phyloP scores from a whole-genome alignment of 2,113 vertebrate species.

The Coptodon rendalli region DNA sequence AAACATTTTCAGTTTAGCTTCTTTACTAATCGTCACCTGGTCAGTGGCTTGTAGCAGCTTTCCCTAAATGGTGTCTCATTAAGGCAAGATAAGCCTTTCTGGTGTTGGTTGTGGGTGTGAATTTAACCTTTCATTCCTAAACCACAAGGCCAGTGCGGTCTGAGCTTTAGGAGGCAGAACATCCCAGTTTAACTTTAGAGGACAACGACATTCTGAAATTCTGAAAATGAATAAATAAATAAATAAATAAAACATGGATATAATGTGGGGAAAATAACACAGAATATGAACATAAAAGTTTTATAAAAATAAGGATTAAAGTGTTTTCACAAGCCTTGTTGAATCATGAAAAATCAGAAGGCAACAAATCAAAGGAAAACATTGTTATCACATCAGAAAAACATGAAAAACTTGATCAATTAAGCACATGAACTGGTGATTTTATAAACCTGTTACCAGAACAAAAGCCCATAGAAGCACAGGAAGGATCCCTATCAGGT shows the following conservation, averaged over 20 bases:
- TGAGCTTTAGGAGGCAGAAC: neutral
- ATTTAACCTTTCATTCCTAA: neutral
- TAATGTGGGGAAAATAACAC: neutral
- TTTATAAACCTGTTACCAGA: neutral
- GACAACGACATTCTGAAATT: neutral
- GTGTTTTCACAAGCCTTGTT: neutral
- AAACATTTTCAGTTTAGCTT: neutral
- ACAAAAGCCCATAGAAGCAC: neutral
- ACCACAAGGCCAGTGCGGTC: constrained; percentile 6
- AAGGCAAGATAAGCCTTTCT: neutral
- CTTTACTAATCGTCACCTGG: neutral
- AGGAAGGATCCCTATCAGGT: neutral
- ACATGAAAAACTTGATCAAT: neutral
- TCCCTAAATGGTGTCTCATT: neutral
- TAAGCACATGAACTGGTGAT: neutral
- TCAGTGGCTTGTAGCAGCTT: neutral
- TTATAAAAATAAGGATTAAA: neutral
- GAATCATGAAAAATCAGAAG: neutral
- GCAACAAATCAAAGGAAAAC: neutral
- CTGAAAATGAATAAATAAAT: neutral
- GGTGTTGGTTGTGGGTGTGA: neutral
- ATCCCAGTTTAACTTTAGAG: neutral
- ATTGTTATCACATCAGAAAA: neutral
- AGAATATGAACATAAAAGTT: neutral
- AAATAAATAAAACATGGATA: neutral